Conservation (phyloP, 2,888 invertebrate species). For the Crocallis elinguaria region DNA sequence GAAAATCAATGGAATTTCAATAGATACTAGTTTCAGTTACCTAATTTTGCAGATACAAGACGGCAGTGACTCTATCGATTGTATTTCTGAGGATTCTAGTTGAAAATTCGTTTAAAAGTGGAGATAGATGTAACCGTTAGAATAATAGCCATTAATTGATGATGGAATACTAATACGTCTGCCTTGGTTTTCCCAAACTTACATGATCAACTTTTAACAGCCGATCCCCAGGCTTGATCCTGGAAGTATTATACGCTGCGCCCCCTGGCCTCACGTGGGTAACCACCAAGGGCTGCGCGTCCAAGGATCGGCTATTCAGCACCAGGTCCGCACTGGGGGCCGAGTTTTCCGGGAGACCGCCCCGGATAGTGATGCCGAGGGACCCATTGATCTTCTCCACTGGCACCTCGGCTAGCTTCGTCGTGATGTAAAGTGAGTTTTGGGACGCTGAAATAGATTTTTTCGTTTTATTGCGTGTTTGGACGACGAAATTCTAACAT, state of each 20-base stretch:
- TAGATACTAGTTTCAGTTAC: no score
- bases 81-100: no score
- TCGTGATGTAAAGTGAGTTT: conserved; percentile 89
- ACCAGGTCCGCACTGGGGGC: conserved; percentile 85
- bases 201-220: conserved; percentile 93
- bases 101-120: no score
- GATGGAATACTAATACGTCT: no score
- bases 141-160: no score
- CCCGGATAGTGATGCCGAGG: conserved; percentile 94
- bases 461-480: no score
- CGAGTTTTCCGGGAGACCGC: conserved; percentile 87
- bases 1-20: no score
- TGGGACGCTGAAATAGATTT: conserved; percentile 82
- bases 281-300: conserved; percentile 91
- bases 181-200: no score
- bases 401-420: conserved; percentile 91
- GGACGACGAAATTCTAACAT: no score
- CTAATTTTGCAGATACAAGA: no score
- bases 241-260: conserved; percentile 95
- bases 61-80: no score
- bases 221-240: conserved; percentile 95
- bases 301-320: conserved; percentile 83
- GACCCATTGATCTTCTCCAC: conserved; percentile 93
- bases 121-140: no score
- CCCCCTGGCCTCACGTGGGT: conserved; percentile 95